Percentiles rank a stretch among this genome's conserved stretches.
Evolutionary conservation across 2,113 vertebrate species (phyloP).

Genomic region (Ammospiza nelsoni): DNA sequence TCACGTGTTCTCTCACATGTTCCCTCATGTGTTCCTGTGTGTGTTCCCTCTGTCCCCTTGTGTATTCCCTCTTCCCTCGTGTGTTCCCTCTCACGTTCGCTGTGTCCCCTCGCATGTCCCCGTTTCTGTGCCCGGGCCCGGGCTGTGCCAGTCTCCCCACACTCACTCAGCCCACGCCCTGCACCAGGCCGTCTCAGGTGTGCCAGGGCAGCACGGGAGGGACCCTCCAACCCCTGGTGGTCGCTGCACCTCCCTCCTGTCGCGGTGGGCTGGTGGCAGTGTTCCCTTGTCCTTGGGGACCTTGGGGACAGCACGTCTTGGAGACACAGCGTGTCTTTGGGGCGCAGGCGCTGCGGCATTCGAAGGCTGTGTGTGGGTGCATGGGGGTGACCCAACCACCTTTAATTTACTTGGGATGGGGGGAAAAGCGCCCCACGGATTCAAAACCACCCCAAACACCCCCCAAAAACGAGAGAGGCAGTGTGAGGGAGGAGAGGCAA

Average conservation of each 20-base stretch:
- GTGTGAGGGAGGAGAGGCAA: not conserved
- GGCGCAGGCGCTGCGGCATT: not conserved
- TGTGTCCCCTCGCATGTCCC: not conserved
- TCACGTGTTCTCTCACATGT: too few species aligned
- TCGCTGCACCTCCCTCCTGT: fast-evolving
- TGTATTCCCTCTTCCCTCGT: not conserved
- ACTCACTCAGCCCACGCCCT: fast-evolving
- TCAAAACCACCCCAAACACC: not conserved
- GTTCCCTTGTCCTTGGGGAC: not conserved
- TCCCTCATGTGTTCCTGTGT: too few species aligned
- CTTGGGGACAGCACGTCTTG: not conserved
- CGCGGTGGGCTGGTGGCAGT: not conserved
- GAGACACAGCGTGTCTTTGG: not conserved
- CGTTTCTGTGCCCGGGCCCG: fast-evolving
- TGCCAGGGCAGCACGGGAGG: fast-evolving
- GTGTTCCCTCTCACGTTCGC: not conserved
- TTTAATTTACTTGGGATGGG: not conserved
- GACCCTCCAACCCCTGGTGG: fast-evolving
- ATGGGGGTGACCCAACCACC: not conserved
- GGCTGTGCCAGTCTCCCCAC: not conserved
- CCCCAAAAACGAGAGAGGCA: not conserved
- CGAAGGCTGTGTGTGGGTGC: not conserved
- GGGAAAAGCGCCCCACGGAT: not conserved
- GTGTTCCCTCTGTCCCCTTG: not conserved
- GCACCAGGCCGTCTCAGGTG: fast-evolving